Conservation (phyloP, 1,140 invertebrate genomes). For the Bombus pascuorum region DNA sequence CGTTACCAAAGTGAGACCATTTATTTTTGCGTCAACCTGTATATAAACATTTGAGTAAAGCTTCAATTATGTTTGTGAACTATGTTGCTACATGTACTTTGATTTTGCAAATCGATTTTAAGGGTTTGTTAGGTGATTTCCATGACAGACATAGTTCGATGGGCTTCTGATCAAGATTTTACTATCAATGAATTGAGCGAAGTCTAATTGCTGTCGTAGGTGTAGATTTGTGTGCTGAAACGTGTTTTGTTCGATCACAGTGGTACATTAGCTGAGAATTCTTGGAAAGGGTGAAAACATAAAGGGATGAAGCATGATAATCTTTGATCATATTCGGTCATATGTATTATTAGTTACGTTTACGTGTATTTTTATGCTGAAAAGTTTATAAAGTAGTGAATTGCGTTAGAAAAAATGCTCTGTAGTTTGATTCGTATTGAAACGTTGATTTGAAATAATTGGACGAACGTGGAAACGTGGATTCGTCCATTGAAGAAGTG, state of each 20-base stretch:
- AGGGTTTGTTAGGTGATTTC: neutral
- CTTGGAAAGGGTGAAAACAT: neutral
- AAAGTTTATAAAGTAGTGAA: neutral
- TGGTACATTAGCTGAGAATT: no score
- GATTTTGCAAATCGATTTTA: neutral
- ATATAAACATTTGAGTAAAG: neutral
- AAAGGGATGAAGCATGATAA: neutral
- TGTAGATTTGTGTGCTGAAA: neutral
- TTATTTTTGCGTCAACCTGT: neutral
- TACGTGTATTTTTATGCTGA: neutral
- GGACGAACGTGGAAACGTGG: constrained; percentile 2
- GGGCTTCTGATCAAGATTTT: neutral
- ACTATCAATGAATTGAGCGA: neutral
- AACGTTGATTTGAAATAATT: neutral
- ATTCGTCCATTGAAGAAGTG: constrained; percentile 5
- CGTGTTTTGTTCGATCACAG: neutral
- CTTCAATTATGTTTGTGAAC: neutral
- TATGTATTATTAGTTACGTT: neutral
- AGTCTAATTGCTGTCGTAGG: neutral
- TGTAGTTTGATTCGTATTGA: neutral
- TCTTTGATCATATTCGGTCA: neutral
- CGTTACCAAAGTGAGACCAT: neutral
- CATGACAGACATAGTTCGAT: neutral
- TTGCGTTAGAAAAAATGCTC: neutral
- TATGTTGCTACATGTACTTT: neutral